A percentile compares a stretch with the other conserved stretches of the same genome.
Conservation (phyloP, 1,140 invertebrate genomes). For the Copidosoma floridanum region DNA sequence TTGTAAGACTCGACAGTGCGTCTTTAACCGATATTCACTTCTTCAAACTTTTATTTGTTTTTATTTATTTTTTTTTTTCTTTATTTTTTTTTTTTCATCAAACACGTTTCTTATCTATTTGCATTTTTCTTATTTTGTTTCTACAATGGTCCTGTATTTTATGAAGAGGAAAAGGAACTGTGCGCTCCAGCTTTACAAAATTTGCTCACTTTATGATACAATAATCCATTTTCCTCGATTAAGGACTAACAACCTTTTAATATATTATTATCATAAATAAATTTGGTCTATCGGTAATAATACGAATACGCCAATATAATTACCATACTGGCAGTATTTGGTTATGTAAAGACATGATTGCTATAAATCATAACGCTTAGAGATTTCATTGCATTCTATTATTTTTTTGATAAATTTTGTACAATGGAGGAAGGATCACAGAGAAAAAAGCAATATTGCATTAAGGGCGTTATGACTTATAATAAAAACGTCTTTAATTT, state of each 20-base stretch:
- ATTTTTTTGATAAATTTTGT: not conserved
- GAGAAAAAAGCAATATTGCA: constrained; percentile 18
- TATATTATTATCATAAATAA: constrained; percentile 60
- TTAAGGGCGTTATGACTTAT: constrained; percentile 36
- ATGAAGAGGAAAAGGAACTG: constrained; percentile 46
- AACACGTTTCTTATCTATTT: constrained; percentile 30
- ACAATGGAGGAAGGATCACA: constrained; percentile 5
- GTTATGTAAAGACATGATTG: constrained; percentile 30
- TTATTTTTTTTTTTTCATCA: constrained; percentile 1
- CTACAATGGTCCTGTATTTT: constrained; percentile 33
- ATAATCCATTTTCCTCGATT: constrained; percentile 48
- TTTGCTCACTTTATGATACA: constrained; percentile 48
- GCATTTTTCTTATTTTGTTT: constrained; percentile 28
- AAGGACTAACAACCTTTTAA: constrained; percentile 52
- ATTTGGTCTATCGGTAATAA: constrained; percentile 59
- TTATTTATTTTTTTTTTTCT: constrained; percentile 31
- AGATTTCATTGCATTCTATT: not conserved
- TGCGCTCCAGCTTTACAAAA: constrained; percentile 54
- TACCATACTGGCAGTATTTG: constrained; percentile 57
- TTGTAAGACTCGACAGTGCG: constrained; percentile 22
- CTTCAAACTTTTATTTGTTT: too few relatives aligned
- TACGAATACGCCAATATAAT: constrained; percentile 54
- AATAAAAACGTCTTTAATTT: constrained; percentile 41
- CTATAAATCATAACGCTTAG: constrained; percentile 9
- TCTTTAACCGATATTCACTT: constrained; percentile 26